phyloP scores from a whole-genome alignment of 2,888 invertebrate species.

The Halictus quadricinctus region DNA sequence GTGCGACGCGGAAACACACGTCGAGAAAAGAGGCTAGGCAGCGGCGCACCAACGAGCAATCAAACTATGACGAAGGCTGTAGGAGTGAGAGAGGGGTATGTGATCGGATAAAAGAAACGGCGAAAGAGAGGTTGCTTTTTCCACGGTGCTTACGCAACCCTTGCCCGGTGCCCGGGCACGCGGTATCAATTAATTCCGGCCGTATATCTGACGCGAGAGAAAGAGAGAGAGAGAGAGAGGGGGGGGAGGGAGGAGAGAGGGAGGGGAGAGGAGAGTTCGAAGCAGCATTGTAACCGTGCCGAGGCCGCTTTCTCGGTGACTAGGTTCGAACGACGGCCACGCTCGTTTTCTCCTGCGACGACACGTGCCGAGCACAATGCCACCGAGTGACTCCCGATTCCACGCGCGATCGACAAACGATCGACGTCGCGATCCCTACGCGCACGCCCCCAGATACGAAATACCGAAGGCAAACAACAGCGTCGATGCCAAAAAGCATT shows the following conservation, averaged over 20 bases:
- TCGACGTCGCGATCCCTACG: conserved; percentile 71
- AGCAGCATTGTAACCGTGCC: conserved; percentile 45
- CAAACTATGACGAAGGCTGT: background rate
- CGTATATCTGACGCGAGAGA: conserved; percentile 44
- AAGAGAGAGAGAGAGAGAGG: conserved; percentile 23
- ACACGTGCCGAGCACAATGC: conserved; percentile 81
- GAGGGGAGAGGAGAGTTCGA: conserved; percentile 16
- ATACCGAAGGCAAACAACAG: conserved; percentile 81
- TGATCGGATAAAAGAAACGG: conserved; percentile 3
- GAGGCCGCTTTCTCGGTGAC: conserved; percentile 54
- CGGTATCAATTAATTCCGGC: conserved; percentile 80
- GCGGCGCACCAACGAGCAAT: background rate
- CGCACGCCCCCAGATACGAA: conserved; percentile 69
- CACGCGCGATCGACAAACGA: conserved; percentile 78
- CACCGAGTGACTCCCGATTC: conserved; percentile 77
- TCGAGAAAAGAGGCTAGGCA: background rate
- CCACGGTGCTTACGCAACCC: conserved; percentile 80
- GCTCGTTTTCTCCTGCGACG: conserved; percentile 72
- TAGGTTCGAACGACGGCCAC: conserved; percentile 58
- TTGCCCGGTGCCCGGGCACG: conserved; percentile 77
- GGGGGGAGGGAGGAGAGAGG: conserved; percentile 6
- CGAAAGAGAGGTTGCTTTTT: conserved; percentile 56
- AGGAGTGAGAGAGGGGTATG: background rate
- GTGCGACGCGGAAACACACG: conserved; percentile 18
- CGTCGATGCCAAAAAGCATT: conserved; percentile 77